Evolutionary conservation across 2,113 vertebrate genomes (phyloP), one percentile per base, ranked within the genome.

Genomic region (Pagrus major): DNA sequence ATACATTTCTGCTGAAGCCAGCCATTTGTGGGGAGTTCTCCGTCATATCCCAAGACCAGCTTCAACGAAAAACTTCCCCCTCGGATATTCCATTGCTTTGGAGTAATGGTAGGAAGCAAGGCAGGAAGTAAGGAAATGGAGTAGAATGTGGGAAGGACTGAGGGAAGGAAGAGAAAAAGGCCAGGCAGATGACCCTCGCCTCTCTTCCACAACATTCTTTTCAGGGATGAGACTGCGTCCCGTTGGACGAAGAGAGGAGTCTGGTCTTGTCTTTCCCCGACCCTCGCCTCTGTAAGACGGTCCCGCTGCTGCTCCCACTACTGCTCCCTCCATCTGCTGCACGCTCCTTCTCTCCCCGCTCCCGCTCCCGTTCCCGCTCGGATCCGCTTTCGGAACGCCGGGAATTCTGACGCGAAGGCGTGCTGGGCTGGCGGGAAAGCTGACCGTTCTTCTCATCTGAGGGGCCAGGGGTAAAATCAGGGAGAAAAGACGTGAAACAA

Each of bases 371-470:
- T 25, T 80, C 68, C 56, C 93, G 93, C 66, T 96, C 78, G 0
- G 87, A 89, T 64, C 93, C 88, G 52, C 96, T 73, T 83, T 97
- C 97, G 0, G 95, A 96, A 55, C 94, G 96, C 69, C 89, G 73
- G 52, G 95, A 84, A 76, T 96, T 96, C 88, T 97, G 97, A 51
- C 95, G 95, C 5, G 96, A 95, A 3, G 95, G 95, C 15, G 96
- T 94, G 52, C 95, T 92, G 33, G 96, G 95, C 31, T 92, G 91
- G 3, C 86, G 94, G 64, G 95, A 89, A 61, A 95, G 93, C 86
- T 94, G 92, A 16, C 96, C 97, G 0, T 97, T 97, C 93, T 97
- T 97, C 93, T 97, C 97, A 80, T 97, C 96, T 94, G 79, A 59
- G 54, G 9, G 6, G 31, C 2, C 6, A 60, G 14, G 51, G 27